Evolutionary conservation across 1,140 invertebrate genomes (phyloP).

Genomic region (Stegodyphus mimosarum): DNA sequence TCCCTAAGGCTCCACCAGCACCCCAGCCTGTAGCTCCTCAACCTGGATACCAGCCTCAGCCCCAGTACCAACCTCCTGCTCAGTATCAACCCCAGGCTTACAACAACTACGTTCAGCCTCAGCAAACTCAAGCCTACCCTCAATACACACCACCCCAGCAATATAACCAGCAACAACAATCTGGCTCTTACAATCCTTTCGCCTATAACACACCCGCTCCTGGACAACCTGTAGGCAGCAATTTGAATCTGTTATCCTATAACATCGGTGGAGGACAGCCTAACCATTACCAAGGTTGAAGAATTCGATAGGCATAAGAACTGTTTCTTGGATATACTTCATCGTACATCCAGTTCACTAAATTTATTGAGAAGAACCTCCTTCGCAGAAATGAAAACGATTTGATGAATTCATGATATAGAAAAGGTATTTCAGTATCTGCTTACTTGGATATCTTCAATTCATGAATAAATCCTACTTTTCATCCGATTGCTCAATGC

Average conservation of each 20-base stretch:
- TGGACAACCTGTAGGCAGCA: constrained; percentile 1
- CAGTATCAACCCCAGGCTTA: constrained; percentile 17
- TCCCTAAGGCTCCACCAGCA: constrained; percentile 45
- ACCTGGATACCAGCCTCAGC: constrained; percentile 34
- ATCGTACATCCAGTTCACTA: no score
- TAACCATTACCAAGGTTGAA: constrained; percentile 48
- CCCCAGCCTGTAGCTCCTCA: constrained; percentile 39
- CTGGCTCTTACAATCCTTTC: constrained; percentile 47
- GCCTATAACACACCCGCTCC: constrained; percentile 36
- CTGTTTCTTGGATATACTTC: no score
- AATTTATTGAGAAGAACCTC: no score
- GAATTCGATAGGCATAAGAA: background rate
- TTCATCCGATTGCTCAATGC: no score
- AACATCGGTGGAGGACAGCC: constrained; percentile 29
- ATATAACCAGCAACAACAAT: background rate
- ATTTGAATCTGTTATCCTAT: constrained; percentile 30
- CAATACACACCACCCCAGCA: constrained; percentile 43
- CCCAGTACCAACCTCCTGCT: constrained; percentile 1
- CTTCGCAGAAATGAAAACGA: no score
- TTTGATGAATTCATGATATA: no score
- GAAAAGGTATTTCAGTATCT: no score
- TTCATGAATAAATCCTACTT: no score
- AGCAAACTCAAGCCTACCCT: constrained; percentile 26
- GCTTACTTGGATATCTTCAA: no score
- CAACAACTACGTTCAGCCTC: constrained; percentile 56